A percentile compares a stretch with the other conserved stretches of the same genome.
phyloP scores from a whole-genome alignment of 2,888 invertebrate species.

The Melieria picta region DNA sequence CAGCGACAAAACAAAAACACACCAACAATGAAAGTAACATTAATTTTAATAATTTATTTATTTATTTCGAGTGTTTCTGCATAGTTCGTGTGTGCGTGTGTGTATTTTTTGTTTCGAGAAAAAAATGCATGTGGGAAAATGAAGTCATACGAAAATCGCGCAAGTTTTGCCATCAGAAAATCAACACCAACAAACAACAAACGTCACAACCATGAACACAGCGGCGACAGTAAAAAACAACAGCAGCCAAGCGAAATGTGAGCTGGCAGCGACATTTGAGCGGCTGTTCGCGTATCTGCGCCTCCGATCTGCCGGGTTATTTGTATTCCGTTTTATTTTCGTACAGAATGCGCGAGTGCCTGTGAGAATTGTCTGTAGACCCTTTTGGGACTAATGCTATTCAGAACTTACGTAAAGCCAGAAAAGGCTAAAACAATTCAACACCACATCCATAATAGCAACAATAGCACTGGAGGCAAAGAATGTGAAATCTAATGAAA shows the following conservation, averaged over 20 bases:
- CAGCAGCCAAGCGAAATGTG: background rate
- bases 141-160: conserved; percentile 26
- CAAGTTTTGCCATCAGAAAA: conserved; percentile 7
- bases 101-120: background rate
- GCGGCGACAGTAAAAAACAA: background rate
- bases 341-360: background rate
- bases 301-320: conserved; percentile 2
- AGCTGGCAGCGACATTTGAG: background rate
- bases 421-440: conserved; percentile 15
- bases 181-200: conserved; percentile 8
- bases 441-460: background rate
- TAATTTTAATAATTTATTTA: conserved; percentile 14
- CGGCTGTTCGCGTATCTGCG: conserved; percentile 10
- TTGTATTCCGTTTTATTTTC: background rate
- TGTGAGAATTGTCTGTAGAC: background rate
- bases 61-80: conserved; percentile 7
- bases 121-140: conserved; percentile 28
- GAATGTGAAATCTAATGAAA: conserved; percentile 25
- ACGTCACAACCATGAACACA: background rate
- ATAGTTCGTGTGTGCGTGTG: background rate
- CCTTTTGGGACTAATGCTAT: background rate
- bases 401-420: conserved; percentile 7
- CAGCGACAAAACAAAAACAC: conserved; percentile 14
- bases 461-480: conserved; percentile 6
- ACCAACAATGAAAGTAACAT: background rate